Conservation (phyloP, 1,140 invertebrate species). For the Ceratosolen fusciceps region DNA sequence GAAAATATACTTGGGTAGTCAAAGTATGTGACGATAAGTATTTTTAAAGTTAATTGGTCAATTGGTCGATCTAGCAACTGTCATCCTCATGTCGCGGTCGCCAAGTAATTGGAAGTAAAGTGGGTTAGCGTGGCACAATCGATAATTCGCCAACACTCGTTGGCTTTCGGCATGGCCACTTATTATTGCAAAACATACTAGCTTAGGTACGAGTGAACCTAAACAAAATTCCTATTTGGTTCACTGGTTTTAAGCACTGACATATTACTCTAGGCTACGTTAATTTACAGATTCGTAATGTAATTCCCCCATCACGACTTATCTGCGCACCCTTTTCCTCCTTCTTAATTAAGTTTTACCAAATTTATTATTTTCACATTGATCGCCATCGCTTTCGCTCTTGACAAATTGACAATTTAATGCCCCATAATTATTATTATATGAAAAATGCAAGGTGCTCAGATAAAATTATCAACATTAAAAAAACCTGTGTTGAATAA, state of each 20-base stretch:
- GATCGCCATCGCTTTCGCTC: too few relatives aligned
- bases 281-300: too few relatives aligned
- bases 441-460: too few relatives aligned
- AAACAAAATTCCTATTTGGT: slow-evolving; percentile 4
- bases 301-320: too few relatives aligned
- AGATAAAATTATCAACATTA: too few relatives aligned
- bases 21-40: slow-evolving; percentile 10
- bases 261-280: not conserved
- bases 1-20: slow-evolving; percentile 8
- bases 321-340: too few relatives aligned
- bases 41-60: slow-evolving; percentile 24
- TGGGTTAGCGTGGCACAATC: not conserved
- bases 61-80: not conserved
- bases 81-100: not conserved
- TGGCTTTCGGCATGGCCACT: not conserved
- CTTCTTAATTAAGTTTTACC: too few relatives aligned
- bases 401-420: too few relatives aligned
- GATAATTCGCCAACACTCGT: not conserved
- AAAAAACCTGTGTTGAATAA: too few relatives aligned
- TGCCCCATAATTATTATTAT: too few relatives aligned
- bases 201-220: not conserved
- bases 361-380: too few relatives aligned
- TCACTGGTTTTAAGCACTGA: not conserved
- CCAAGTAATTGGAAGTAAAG: slow-evolving; percentile 19
- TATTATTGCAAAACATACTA: not conserved